phyloP scores from a whole-genome alignment of 2,113 vertebrate genomes.

The Holacanthus passer region DNA sequence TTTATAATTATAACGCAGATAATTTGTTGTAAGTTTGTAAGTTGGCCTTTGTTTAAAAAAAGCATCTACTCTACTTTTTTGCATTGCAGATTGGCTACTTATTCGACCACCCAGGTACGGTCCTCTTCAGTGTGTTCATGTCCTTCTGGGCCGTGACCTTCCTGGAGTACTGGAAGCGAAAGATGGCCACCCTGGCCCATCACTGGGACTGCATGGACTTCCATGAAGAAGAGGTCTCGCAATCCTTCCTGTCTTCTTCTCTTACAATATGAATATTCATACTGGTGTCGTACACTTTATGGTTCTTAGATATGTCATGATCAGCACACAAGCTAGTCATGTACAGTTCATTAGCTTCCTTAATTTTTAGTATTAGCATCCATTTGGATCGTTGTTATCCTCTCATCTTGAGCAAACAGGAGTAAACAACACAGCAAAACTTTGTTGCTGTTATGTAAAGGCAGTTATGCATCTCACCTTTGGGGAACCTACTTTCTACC shows the following conservation, averaged over 20 bases:
- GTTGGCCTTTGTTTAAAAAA: neutral
- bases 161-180: constrained; percentile 88
- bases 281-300: neutral
- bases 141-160: constrained; percentile 89
- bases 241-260: neutral
- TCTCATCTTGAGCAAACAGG: neutral
- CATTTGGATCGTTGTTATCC: neutral
- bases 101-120: constrained; percentile 86
- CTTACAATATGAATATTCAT: neutral
- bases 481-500: neutral
- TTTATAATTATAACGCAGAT: neutral
- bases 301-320: neutral
- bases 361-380: neutral
- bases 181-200: constrained; percentile 86
- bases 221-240: constrained; percentile 84
- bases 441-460: neutral
- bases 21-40: too few species aligned
- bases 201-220: constrained; percentile 89
- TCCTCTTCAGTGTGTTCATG: constrained; percentile 89
- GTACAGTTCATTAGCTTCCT: neutral
- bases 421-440: neutral
- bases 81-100: constrained; percentile 83
- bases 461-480: neutral
- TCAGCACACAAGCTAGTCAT: too few species aligned
- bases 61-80: neutral